Evolutionary conservation across 37 sponge, comb jelly and placozoan genomes (phyloP).

Genomic region (Aplysina aerophoba): DNA sequence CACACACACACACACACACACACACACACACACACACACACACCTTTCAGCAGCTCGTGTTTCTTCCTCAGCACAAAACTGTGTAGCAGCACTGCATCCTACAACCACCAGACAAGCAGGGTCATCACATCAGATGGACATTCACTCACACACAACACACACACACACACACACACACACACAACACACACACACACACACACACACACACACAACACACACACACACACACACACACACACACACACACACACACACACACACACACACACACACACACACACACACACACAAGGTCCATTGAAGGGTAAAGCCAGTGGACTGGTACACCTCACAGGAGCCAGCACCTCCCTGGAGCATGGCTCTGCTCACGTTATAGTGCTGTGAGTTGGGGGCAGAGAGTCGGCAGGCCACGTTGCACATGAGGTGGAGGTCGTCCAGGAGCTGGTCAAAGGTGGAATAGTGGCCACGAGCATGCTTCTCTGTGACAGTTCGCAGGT

Average conservation of each 20-base stretch:
- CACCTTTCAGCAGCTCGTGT: conserved; percentile 18
- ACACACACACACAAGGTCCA: too few species aligned
- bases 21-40: not conserved
- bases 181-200: not conserved
- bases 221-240: too few species aligned
- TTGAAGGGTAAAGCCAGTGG: too few species aligned
- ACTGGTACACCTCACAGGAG: too few species aligned
- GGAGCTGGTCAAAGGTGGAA: conserved; percentile 31
- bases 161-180: too few species aligned
- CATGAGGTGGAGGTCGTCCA: conserved; percentile 46
- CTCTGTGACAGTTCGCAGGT: conserved; percentile 45
- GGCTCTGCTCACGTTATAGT: conserved; percentile 36
- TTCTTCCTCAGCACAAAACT: conserved; percentile 26
- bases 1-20: too few species aligned
- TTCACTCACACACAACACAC: too few species aligned
- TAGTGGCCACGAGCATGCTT: conserved; percentile 43
- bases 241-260: too few species aligned
- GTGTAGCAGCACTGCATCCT: conserved; percentile 72
- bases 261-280: too few species aligned
- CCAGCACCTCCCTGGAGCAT: too few species aligned
- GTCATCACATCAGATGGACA: not conserved
- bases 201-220: too few species aligned
- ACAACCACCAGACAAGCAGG: not conserved
- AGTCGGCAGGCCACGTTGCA: conserved; percentile 52
- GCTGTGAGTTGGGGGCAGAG: conserved; percentile 20